These are phyloP conservation scores for Acrocephalus kingi DNA, from an alignment of 2,113 vertebrate species.

Conservation along the genomic window DNA sequence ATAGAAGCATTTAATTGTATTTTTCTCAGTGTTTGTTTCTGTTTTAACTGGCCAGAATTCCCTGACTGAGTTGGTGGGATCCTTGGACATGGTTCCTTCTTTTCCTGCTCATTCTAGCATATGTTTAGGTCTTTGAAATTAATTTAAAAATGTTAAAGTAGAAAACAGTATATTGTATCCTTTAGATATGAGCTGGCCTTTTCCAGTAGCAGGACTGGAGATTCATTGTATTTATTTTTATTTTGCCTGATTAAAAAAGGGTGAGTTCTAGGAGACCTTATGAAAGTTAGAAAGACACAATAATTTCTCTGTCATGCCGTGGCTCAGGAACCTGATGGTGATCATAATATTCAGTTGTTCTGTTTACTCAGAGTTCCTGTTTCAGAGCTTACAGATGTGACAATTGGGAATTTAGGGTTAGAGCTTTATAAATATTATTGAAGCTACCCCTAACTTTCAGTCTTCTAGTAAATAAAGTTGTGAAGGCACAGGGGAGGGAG, in stretches of 20 bases:
- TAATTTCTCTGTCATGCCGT: neutral
- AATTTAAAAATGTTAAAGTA: neutral
- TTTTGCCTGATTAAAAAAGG: neutral
- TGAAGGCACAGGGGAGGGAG: neutral
- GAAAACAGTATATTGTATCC: neutral
- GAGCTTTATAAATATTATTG: neutral
- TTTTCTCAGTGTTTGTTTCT: neutral
- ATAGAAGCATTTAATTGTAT: neutral
- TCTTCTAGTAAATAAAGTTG: neutral
- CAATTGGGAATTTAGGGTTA: neutral
- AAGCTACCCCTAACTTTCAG: neutral
- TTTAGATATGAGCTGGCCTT: neutral
- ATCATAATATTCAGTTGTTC: neutral
- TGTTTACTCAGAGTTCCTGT: neutral
- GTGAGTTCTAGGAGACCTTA: neutral
- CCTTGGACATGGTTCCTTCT: neutral
- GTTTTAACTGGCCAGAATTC: neutral
- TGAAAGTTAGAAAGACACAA: neutral
- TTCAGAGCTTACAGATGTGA: neutral
- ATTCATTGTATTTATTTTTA: neutral
- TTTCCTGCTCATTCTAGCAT: neutral
- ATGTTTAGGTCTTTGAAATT: neutral
- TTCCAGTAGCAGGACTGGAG: neutral
- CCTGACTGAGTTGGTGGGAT: neutral
- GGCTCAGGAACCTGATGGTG: neutral